Base-by-base conservation (phyloP, 2,113 vertebrate genomes). In the Cranoglanis bouderius region DNA sequence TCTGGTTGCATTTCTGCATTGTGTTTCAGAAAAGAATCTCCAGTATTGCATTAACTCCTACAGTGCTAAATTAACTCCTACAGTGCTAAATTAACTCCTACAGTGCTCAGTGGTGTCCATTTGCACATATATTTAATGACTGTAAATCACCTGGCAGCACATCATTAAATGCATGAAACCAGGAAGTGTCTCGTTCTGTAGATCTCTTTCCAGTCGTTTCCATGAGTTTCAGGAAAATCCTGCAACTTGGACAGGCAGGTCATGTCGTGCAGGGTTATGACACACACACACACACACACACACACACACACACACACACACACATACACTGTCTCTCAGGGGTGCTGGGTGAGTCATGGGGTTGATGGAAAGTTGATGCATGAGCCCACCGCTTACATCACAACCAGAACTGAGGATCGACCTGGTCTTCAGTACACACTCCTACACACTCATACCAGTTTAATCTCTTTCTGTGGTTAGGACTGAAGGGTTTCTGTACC, bases 351-450 rank as follows among this genome's bases (percentile, higher is more conserved):
- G 88, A 87, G 81, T 78, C 55, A 90, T 88, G 65, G 87, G 89
- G 19, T 59, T n/a, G 83, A 70, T 88, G 88, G 91, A 91, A 75
- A 63, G 85, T 86, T 91, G 92, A 75, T 80, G 86, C 88, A 91
- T 92, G 89, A 93, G 86, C 92, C 81, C 90, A 18, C 72, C 53
- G 75, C 80, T 94, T 94, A 94, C 13, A 88, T 92, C 94, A 94
- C 92, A 80, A 85, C 72, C 90, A 51, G 29, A 87, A 86, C 90
- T 90, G 92, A 89, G 90, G 92, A 93, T 91, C 85, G 91, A 91
- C 90, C 55, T 86, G 70, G 49, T 46, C 84, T 85, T 88, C 51
- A 63, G 35, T 26, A 29, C 26, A 75, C 51, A 83, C 35, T 70
- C 32, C 4, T 21, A 57, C 80, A 46, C 65, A 85, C 40, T n/a